Evolutionary conservation across 2,888 invertebrate species (phyloP).

Genomic region (Thalpophila matura): DNA sequence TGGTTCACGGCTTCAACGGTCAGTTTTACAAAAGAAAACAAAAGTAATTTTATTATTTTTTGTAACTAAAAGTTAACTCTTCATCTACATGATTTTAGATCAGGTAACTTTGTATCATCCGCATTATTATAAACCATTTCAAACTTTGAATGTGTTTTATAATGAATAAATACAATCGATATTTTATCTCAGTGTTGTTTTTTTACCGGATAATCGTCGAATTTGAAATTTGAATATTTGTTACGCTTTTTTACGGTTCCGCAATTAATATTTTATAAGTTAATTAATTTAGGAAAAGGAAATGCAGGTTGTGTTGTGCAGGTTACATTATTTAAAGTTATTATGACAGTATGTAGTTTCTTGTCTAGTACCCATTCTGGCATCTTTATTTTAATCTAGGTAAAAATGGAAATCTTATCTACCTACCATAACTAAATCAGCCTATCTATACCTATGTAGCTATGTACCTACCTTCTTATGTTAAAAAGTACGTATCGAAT

Average conservation of each 20-base stretch:
- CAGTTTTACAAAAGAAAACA: conserved; percentile 69
- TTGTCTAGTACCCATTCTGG: too few relatives aligned
- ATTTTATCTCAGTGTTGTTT: not conserved
- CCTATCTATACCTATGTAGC: too few relatives aligned
- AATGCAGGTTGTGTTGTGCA: too few relatives aligned
- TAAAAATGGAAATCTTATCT: too few relatives aligned
- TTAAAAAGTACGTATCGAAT: too few relatives aligned
- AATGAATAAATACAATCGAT: conserved; percentile 8
- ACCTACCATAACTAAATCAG: too few relatives aligned
- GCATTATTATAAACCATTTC: conserved; percentile 39
- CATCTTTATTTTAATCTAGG: too few relatives aligned
- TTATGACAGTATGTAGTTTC: too few relatives aligned
- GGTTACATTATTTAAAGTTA: too few relatives aligned
- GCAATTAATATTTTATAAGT: too few relatives aligned
- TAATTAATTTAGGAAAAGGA: too few relatives aligned
- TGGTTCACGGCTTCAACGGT: conserved; percentile 72
- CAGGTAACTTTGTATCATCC: conserved; percentile 52
- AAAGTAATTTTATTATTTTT: conserved; percentile 64
- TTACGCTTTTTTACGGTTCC: conserved; percentile 10
- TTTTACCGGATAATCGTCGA: not conserved
- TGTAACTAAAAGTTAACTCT: conserved; percentile 51
- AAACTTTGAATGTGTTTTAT: conserved; percentile 12
- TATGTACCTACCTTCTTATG: too few relatives aligned
- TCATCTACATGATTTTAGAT: conserved; percentile 45
- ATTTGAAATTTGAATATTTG: conserved; percentile 9